Evolutionary conservation across 2,113 vertebrate species (phyloP).

Genomic region (Tupaia tana): DNA sequence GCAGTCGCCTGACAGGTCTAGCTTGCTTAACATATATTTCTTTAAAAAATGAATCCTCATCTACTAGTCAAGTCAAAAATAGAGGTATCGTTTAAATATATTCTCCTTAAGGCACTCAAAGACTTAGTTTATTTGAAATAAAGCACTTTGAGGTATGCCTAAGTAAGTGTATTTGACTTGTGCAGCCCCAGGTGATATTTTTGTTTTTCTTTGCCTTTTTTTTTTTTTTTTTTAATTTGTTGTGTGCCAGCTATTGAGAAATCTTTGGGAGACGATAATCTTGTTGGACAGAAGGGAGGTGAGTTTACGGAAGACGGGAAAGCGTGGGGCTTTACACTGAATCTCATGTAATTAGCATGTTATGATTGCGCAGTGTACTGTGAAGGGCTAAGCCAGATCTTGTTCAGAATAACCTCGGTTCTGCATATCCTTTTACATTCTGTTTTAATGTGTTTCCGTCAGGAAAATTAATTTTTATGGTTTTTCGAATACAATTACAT

Average conservation of each 20-base stretch:
- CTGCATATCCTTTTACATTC: not conserved
- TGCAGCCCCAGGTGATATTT: not conserved
- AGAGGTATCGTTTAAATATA: not conserved
- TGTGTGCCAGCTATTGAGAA: not conserved
- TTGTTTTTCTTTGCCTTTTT: not conserved
- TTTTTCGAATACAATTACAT: constrained; percentile 23
- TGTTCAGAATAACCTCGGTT: not conserved
- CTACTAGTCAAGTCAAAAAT: not conserved
- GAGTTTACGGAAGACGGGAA: not conserved
- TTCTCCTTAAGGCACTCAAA: not conserved
- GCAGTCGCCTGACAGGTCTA: not conserved
- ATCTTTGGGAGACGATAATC: constrained; percentile 40
- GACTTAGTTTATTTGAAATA: constrained; percentile 6
- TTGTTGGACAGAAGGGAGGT: not conserved
- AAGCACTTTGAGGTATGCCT: not conserved
- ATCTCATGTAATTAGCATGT: constrained; percentile 5
- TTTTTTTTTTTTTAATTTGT: not conserved
- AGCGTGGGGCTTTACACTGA: not conserved
- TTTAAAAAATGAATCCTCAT: not conserved
- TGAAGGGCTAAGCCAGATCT: not conserved
- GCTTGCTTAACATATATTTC: not conserved
- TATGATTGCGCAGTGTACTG: not conserved
- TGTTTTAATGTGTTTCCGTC: not conserved
- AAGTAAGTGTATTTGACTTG: not conserved
- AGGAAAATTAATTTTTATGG: constrained; percentile 13